Base-by-base conservation (phyloP, 2,888 invertebrate genomes). In the Cordilura impudica region DNA sequence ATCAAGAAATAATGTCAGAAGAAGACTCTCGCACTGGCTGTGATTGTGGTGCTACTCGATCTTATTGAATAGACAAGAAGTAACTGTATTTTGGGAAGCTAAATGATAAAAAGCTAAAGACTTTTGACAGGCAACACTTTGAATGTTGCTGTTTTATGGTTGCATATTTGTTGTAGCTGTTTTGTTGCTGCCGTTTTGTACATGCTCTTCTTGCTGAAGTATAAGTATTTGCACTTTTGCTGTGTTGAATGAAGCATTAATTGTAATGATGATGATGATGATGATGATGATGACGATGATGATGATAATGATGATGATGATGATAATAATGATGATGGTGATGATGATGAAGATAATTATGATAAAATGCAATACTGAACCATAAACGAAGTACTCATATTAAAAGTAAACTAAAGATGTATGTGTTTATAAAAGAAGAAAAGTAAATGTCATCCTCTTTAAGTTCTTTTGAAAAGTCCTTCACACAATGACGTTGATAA, bases 81-180 rank as follows among this genome's bases (percentile, higher is more conserved):
- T 66, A 4, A 45, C 29, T 56, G 23, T 23, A 8, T 49, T 10
- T 58, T 49, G 43, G 61, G n/a, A n/a, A 18, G 65, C 29, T 61
- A 54, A 69, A 53, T 39, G 53, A 21, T 18, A 73, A 74, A 56
- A 29, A 39, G 26, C 69, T 74, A 66, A 74, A 66, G 29, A 56
- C 70, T 66, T 74, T 54, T 54, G 60, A 54, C 78, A 78, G 58
- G 58, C 65, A 74, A 78, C 18, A 66, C 39, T 74, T 73, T 60
- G 45, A 66, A 67, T 75, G 66, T 61, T 66, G 49, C n/a, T n/a
- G n/a, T n/a, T n/a, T n/a, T n/a, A 66, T 16, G 31, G 58, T 47
- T 39, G 67, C 29, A 45, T 56, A 12, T 12, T 14, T 43, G 12
- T 49, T 35, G 18, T 16, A 69, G 39, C 23, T 10, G 5, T 16